Evolutionary conservation across 2,888 invertebrate genomes (phyloP).

Genomic region (Gnatocerus cornutus): DNA sequence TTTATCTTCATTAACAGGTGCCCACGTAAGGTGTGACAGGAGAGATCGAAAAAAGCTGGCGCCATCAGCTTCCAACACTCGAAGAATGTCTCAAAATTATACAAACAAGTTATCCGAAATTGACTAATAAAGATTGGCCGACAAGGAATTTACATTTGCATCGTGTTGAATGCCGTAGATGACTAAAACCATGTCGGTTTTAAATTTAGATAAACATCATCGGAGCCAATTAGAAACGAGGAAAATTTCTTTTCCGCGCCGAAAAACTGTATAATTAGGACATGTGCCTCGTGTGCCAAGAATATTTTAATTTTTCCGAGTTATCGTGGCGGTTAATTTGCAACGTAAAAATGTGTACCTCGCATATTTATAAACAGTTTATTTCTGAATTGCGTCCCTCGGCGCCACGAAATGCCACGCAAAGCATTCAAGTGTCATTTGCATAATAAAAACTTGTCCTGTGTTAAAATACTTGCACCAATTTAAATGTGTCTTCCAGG

Average conservation of each 20-base stretch:
- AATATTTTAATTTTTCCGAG: constrained; percentile 39
- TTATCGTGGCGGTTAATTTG: too few relatives aligned
- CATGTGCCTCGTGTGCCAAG: constrained; percentile 21
- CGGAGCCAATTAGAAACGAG: constrained; percentile 35
- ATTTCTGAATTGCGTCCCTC: constrained; percentile 34
- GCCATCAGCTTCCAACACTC: constrained; percentile 34
- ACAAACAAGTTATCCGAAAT: constrained; percentile 45
- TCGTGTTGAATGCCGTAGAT: constrained; percentile 38
- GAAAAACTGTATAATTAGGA: constrained; percentile 10
- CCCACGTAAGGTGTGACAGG: constrained; percentile 41
- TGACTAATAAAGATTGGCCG: constrained; percentile 41
- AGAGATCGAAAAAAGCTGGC: constrained; percentile 34
- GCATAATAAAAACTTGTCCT: constrained; percentile 34
- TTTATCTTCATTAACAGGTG: constrained; percentile 40
- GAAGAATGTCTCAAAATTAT: constrained; percentile 34
- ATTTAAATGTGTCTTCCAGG: constrained; percentile 31
- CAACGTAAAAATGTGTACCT: constrained; percentile 2
- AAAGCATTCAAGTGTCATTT: constrained; percentile 29
- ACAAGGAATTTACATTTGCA: constrained; percentile 45
- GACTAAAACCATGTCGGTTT: constrained; percentile 38
- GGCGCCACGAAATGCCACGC: constrained; percentile 40
- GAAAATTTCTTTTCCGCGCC: not conserved
- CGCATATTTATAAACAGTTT: constrained; percentile 36
- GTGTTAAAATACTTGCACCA: constrained; percentile 23
- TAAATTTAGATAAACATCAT: constrained; percentile 42